Evolutionary conservation across 2,113 vertebrate genomes (phyloP), one percentile per base, ranked within the genome.

Genomic region (Physeter macrocephalus): DNA sequence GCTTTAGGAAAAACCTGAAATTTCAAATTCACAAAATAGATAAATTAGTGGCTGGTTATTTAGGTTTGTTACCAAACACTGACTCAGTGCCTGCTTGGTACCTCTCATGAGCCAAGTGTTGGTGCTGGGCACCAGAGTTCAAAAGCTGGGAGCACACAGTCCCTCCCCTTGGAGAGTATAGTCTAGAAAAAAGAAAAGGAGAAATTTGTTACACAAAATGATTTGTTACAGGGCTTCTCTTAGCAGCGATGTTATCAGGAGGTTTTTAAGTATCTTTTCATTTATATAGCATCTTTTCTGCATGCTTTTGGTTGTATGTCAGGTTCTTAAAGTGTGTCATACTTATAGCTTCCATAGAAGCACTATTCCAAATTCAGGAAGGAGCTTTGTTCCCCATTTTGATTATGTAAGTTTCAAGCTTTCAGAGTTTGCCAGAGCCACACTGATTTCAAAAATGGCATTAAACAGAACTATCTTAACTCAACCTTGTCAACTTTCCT

Each of bases 381-480:
- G 66, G 72, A 96, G 25, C 7, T 88, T 87, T 81, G 8, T 46
- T 43, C 18, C 21, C n/a, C 17, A 66, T 67, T 94, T 83, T 69
- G 13, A 34, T 97, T 97, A 75, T 34, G 67, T 88, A 93, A 88
- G 17, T 0, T 87, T 94, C 7, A 90, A 43, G 71, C 36, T 88
- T 86, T 91, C 39, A 86, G 64, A 88, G 54, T 74, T 88, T 95
- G 11, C n/a, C 15, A 78, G 20, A 89, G 29, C 34, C 23, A 49
- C 12, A 74, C 15, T 84, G 36, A 93, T 88, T 96, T 89, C 6
- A 91, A 91, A 95, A 95, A 41, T 18, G 25, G n/a, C 39, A 88
- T 92, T 82, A 39, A 82, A 92, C 4, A 83, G 69, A 86, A 74
- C 46, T 66, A 75, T 88, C 49, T 89, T 66, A 69, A 62, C 31